Percentiles rank a stretch among this genome's conserved stretches.
Evolutionary conservation across 2,113 vertebrate genomes (phyloP).

Genomic region (Rhizomys pruinosus): DNA sequence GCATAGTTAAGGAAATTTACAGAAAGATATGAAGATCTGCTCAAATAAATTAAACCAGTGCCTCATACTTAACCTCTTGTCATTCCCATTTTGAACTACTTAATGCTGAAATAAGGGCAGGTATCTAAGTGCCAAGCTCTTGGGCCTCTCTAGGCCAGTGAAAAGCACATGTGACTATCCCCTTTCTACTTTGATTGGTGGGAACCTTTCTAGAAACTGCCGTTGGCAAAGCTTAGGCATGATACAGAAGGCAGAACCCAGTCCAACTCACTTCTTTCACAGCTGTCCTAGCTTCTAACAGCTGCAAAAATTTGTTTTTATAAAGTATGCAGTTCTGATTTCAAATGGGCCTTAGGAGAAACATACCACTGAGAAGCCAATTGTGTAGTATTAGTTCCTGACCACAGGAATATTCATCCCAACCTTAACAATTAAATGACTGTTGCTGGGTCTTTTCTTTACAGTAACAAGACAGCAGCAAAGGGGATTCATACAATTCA

Average conservation of each 20-base stretch:
- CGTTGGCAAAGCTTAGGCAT: constrained; percentile 51
- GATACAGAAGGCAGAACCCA: constrained; percentile 37
- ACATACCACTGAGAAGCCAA: neutral
- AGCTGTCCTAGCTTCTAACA: constrained; percentile 64
- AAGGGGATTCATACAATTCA: neutral
- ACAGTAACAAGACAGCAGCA: constrained; percentile 21
- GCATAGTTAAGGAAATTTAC: constrained; percentile 26
- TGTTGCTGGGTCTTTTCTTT: constrained; percentile 8
- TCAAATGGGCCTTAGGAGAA: constrained; percentile 53
- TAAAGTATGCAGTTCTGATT: constrained; percentile 48
- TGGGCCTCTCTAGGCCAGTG: neutral
- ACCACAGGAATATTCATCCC: constrained; percentile 26
- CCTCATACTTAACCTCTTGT: constrained; percentile 53
- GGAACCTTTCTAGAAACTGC: constrained; percentile 62
- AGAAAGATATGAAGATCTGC: constrained; percentile 16
- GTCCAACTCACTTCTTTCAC: constrained; percentile 61
- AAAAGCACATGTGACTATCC: constrained; percentile 9
- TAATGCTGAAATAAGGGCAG: constrained; percentile 52
- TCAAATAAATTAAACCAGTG: neutral
- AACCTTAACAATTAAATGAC: constrained; percentile 50
- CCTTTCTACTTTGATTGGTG: constrained; percentile 53
- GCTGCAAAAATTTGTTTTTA: constrained; percentile 68
- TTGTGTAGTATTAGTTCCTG: constrained; percentile 35
- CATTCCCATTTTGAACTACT: constrained; percentile 42
- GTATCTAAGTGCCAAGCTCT: constrained; percentile 48